These are phyloP conservation scores for Cynaeus angustus DNA, from an alignment of 2,888 invertebrate species.

Conservation along the genomic window DNA sequence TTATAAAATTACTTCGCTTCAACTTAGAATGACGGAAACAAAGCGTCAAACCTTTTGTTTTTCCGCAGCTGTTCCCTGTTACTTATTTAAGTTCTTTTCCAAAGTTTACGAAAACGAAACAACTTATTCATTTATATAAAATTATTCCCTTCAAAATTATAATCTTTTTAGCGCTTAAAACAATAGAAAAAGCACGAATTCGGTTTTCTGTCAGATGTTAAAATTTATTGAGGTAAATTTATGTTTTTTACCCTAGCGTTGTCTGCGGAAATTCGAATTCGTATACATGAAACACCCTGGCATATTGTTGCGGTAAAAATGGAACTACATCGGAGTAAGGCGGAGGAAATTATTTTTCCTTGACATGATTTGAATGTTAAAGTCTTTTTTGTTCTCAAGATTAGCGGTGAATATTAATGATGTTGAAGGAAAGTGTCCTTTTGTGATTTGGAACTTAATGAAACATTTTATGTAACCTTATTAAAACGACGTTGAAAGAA, in stretches of 20 bases:
- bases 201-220: constrained; percentile 18
- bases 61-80: constrained; percentile 26
- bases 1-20: constrained; percentile 29
- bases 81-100: constrained; percentile 28
- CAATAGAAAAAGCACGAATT: constrained; percentile 13
- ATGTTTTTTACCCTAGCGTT: constrained; percentile 16
- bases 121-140: constrained; percentile 14
- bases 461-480: constrained; percentile 5
- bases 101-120: constrained; percentile 21
- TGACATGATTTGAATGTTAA: constrained; percentile 18
- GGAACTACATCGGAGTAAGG: constrained; percentile 20
- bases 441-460: constrained; percentile 11
- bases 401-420: constrained; percentile 25
- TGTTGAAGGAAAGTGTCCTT: constrained; percentile 9
- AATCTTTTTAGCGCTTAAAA: constrained; percentile 21
- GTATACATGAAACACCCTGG: constrained; percentile 8
- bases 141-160: constrained; percentile 18
- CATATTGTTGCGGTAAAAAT: constrained; percentile 29
- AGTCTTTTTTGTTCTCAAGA: constrained; percentile 8
- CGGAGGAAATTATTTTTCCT: constrained; percentile 25
- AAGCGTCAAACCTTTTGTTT: constrained; percentile 34
- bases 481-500: neutral
- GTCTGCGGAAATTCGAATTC: constrained; percentile 24
- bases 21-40: constrained; percentile 27
- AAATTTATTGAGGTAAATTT: constrained; percentile 26